Base-by-base conservation (phyloP, 2,888 invertebrate species). In the Metellina segmentata region DNA sequence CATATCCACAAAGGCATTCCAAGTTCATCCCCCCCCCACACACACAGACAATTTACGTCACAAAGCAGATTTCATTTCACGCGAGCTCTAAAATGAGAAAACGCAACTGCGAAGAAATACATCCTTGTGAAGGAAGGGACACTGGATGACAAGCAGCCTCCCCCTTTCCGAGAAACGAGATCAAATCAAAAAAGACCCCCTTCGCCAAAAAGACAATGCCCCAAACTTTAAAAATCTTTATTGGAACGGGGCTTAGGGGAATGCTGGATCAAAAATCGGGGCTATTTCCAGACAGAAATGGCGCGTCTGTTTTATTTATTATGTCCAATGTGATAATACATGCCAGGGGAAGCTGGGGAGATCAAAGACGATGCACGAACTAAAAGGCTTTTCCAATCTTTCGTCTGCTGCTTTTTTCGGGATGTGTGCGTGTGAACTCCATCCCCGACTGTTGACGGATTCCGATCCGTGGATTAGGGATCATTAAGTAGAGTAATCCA, bases 271-370 rank as follows among this genome's bases (percentile, higher is more conserved):
- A 75, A 34, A 75, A 82, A 61, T 20, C 49, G 51, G 52, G n/a
- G 71, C 70, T 71, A 82, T 82, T 82, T 72, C 53, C 7, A 61
- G 70, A 75, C 34, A 34, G 51, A 19, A 77, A 77, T 77, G n/a
- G 51, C 52, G 52, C 48, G 52, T 16, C 52, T n/a, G 49, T 48
- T 74, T 85, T 81, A 61, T 61, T 75, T 52, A 7, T 52, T 48
- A 8, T 61, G 13, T 61, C 20, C 53, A 75, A 85, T 75, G 72
- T 53, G 75, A 85, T 75, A 82, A 69, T 49, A 48, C 48, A 70
- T 49, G 70, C 48, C 70, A 49, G 6, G 70, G 71, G 34, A 16
- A 19, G n/a, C 48, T 48, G 9, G 0, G 72, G 4, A 34, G 34
- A 34, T 34, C 34, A 34, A 34, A 34, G 34, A 34, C 34, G 34